Evolutionary conservation across 2,113 vertebrate species (phyloP), one percentile per base, ranked within the genome.

Genomic region (Tringa solitaria): DNA sequence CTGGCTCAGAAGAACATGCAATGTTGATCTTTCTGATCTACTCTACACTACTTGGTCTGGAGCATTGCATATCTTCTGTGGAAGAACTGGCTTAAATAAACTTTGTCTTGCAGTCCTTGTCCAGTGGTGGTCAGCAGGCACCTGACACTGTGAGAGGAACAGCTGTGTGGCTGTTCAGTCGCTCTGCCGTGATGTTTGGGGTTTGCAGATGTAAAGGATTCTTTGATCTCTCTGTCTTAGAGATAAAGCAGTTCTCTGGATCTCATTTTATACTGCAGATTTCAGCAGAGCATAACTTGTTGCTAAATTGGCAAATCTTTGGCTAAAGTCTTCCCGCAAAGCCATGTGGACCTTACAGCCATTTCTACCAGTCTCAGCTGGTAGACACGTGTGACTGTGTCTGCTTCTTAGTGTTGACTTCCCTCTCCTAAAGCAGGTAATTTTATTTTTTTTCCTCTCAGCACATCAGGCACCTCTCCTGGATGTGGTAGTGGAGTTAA

Each of bases 401-500:
- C 87, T 80, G 60, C 24, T 28, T 20, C 37, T 73, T 18, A 37
- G 20, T 87, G 35, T 51, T 90, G 69, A 51, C 59, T 87, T 89
- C 37, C 20, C 59, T 50, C 72, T 77, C 74, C 87, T 89, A 50
- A 57, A 96, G 65, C 43, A 41, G 69, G 73, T 57, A 87, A 76
- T 18, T 70, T 48, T 67, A 61, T 77, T 77, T 89, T 91, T 57
- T 72, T 48, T 57, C 53, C 37, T 84, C 27, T 43, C 53, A 81
- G 76, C 46, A 51, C 10, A 33, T 92, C 8, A 8, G 57, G 35
- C 35, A 79, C 5, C 61, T 81, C 56, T 92, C 91, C 67, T 61
- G 68, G 63, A 92, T 67, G 63, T 72, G 91, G 87, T 46, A 81
- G 64, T 95, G 74, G 86, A 94, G 53, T 86, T 82, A 92, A 86